These are phyloP conservation scores for Baronia brevicornis DNA, from an alignment of 2,888 invertebrate genomes.

Conservation along the genomic window DNA sequence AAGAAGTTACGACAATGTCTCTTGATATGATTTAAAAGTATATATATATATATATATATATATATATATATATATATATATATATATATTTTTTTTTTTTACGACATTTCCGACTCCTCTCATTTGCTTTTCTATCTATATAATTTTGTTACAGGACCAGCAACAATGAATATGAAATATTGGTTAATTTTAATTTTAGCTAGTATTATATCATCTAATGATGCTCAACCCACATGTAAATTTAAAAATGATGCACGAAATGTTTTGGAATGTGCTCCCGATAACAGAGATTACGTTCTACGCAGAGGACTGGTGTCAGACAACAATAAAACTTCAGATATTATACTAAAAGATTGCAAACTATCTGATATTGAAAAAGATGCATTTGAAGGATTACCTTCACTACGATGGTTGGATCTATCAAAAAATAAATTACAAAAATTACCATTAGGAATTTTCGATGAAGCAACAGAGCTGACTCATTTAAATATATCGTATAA, in stretches of 20 bases:
- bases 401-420: constrained; percentile 26
- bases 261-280: constrained; percentile 25
- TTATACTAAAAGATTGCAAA: constrained; percentile 30
- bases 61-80: no score
- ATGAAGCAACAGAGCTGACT: constrained; percentile 27
- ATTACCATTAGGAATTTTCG: constrained; percentile 25
- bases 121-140: no score
- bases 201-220: constrained; percentile 13
- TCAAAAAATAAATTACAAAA: constrained; percentile 27
- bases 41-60: no score
- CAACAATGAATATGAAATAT: not conserved
- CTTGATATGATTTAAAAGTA: no score
- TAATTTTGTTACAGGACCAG: constrained; percentile 6
- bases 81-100: no score
- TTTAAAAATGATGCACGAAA: constrained; percentile 12
- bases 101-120: no score
- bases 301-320: constrained; percentile 33
- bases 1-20: no score
- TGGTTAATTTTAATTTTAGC: constrained; percentile 1
- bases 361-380: constrained; percentile 27
- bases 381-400: constrained; percentile 25
- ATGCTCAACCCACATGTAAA: constrained; percentile 25
- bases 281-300: constrained; percentile 26
- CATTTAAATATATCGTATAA: constrained; percentile 43
- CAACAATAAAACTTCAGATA: constrained; percentile 26